Conservation (phyloP, 2,113 vertebrate genomes). For the Callaeas wilsoni region DNA sequence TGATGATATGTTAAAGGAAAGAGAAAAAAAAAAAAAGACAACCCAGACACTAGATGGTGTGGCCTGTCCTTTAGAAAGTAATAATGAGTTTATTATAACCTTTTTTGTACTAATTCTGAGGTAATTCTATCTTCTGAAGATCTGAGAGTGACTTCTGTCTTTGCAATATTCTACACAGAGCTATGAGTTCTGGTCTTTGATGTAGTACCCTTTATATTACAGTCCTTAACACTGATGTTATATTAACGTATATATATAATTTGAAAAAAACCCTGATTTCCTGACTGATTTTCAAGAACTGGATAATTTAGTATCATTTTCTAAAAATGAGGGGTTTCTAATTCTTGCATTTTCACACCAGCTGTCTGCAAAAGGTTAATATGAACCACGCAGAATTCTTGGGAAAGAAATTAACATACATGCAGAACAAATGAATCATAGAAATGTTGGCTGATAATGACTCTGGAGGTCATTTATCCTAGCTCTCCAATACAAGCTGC, state of each 20-base stretch:
- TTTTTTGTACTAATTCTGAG: neutral
- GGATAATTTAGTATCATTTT: neutral
- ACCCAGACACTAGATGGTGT: rapidly evolving
- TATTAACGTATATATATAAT: neutral
- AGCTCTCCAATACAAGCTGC: neutral
- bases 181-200: neutral
- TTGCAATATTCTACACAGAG: neutral
- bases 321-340: rapidly evolving
- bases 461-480: too few relatives aligned
- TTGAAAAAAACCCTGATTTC: rapidly evolving
- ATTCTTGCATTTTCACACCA: neutral
- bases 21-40: rapidly evolving
- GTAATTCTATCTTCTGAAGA: neutral
- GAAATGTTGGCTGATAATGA: neutral
- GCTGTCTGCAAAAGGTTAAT: neutral
- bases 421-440: neutral
- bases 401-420: neutral
- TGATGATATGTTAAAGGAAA: neutral
- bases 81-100: neutral
- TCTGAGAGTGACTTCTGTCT: neutral
- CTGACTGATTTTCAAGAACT: neutral
- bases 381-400: neutral
- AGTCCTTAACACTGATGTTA: neutral
- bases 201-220: neutral
- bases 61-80: neutral